Evolutionary conservation across 2,113 vertebrate species (phyloP), one percentile per base, ranked within the genome.

Genomic region (Parus major): DNA sequence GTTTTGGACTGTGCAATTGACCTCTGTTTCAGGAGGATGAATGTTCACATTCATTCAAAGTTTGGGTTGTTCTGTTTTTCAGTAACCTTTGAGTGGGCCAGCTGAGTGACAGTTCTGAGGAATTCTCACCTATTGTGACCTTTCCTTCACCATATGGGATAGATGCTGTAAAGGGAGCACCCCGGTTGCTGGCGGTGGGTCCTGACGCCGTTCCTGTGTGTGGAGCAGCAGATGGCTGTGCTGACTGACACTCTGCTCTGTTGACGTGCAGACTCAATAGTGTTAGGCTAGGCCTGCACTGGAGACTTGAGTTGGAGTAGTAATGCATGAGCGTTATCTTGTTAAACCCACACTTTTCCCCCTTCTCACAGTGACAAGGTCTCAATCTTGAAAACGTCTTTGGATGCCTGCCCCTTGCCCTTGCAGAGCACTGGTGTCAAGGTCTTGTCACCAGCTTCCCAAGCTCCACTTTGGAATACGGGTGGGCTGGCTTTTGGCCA

Each of bases 201-300:
- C 44, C 83, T 73, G 50, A 17, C 0, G 0, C 68, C 12, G 1
- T 77, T 77, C 39, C 56, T 81, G 50, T 70, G 39, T 23, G 50
- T 61, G 57, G 14, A 77, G 71, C 59, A 27, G 42, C 47, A 75
- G 71, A 46, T 69, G 64, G 25, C 64, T 88, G 75, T 46, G 82
- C 57, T 70, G 65, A 63, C 28, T 57, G 70, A 50, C 0, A 0
- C 70, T 68, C 28, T 11, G 11, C 71, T 52, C 53, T 68, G 21
- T 39, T 75, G 50, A 82, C 1, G 0, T 69, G 29, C 41, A 57
- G 31, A 24, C 24, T 69, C 1, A 0, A 28, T 5, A 18, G 23
- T 3, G 6, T 64, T 68, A 39, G 57, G 44, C 70, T 63, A 29
- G 47, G 52, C 73, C 76, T 83, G 27, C 0, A 0, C 35, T 60